These are phyloP conservation scores for Aegithalos caudatus DNA, from an alignment of 2,113 vertebrate genomes.

Conservation along the genomic window DNA sequence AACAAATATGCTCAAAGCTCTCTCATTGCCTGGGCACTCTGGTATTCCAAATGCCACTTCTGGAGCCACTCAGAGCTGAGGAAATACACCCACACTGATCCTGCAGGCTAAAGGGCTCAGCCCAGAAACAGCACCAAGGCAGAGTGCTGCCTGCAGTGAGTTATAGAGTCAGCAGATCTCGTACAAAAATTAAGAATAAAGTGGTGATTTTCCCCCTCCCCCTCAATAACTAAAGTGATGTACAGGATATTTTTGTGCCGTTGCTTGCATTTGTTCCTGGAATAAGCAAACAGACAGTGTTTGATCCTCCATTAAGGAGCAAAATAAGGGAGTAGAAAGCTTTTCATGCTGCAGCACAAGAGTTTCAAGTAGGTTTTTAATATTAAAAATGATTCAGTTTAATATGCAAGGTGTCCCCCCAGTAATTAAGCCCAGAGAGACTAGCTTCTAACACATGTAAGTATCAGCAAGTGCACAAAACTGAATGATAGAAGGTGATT, in stretches of 20 bases:
- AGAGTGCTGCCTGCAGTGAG: neutral
- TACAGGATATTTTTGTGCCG: neutral
- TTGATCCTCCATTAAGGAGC: neutral
- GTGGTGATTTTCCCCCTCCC: accelerated
- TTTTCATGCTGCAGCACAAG: neutral
- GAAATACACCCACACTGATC: neutral
- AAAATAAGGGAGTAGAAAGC: neutral
- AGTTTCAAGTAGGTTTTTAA: neutral
- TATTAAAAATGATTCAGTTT: neutral
- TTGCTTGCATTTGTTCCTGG: neutral
- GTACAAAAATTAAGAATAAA: neutral
- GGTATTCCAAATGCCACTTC: neutral
- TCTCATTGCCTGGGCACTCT: neutral
- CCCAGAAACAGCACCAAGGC: neutral
- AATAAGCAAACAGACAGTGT: neutral
- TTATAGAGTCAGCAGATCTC: neutral
- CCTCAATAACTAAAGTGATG: neutral
- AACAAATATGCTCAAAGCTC: neutral
- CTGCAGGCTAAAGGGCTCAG: neutral
- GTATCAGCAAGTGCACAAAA: neutral
- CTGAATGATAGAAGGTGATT: neutral
- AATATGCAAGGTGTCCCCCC: neutral
- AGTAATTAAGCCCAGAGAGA: conserved; percentile 35
- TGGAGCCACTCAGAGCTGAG: neutral
- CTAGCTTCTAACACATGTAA: neutral